Evolutionary conservation across 2,113 vertebrate species (phyloP), one percentile per base, ranked within the genome.

Genomic region (Petrocephalus zakoni): DNA sequence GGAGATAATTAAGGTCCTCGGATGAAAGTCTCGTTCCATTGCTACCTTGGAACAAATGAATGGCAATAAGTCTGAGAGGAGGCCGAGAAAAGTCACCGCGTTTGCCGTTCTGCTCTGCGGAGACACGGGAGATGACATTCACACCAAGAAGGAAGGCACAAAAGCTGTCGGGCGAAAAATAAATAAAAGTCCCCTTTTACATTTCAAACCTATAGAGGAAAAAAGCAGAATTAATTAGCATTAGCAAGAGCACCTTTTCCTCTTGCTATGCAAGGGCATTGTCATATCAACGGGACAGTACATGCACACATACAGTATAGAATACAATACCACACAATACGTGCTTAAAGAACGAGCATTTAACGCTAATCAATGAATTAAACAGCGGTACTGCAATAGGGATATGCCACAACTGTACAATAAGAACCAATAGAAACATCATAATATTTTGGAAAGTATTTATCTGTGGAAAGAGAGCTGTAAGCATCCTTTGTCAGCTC

Each of bases 141-240:
- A 82, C 29, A 22, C 78, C 46, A 15, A 84, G 82, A 81, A 29
- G 51, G 53, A 56, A 81, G 13, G 13, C 87, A 82, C 34, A 49
- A 88, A 88, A 56, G 53, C 52, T 56, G 51, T 22, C 34, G 8
- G 7, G 34, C 4, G 42, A 68, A 72, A 29, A 85, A 68, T 89
- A 72, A 85, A 58, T 64, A 84, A 84, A 25, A 15, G 52, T n/a
- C 52, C 46, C 55, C 52, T 46, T 75, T 55, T 88, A 37, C 55
- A 61, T 85, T 84, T 47, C 25, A 84, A 47, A 84, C 88, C 25
- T 29, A 58, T 2, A 46, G 29, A 58, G n/a, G n/a, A 83, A 84
- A 52, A 84, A 56, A 61, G 34, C 82, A 42, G 13, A 88, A 84
- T 47, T 88, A 61, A 88, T 88, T 88, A 64, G 42, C 81, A 46